Conservation (phyloP, 2,113 vertebrate genomes). For the Hippocampus guttulatus region DNA sequence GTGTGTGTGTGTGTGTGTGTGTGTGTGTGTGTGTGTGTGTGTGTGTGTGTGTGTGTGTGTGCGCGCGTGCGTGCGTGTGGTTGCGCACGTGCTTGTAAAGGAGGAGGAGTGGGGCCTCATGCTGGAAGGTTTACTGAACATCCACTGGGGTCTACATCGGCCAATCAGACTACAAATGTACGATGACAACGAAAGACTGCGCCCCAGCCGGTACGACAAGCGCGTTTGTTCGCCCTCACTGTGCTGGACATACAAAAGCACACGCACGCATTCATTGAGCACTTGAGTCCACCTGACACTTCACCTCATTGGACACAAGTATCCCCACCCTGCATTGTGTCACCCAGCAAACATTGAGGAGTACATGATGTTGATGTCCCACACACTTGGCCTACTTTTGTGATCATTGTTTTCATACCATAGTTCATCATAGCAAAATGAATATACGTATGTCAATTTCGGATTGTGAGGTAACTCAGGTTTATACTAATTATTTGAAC, state of each 20-base stretch:
- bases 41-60: conserved; percentile 23
- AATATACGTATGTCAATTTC: not conserved
- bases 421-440: not conserved
- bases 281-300: not conserved
- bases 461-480: not conserved
- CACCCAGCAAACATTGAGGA: not conserved
- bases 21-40: not conserved
- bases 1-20: conserved; percentile 18
- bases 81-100: conserved; percentile 58
- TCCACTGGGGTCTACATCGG: conserved; percentile 90
- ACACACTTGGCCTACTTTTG: not conserved
- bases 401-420: not conserved
- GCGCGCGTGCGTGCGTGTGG: not conserved
- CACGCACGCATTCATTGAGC: not conserved
- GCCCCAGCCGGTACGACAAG: conserved; percentile 48
- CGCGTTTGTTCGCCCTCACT: not conserved
- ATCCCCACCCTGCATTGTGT: conserved; percentile 9
- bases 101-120: conserved; percentile 90
- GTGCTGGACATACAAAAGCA: conserved; percentile 3
- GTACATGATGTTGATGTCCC: not conserved
- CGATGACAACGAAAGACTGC: conserved; percentile 87
- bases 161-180: conserved; percentile 97
- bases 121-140: conserved; percentile 91
- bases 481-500: not conserved
- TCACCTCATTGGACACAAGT: not conserved